A percentile compares a stretch with the other conserved stretches of the same genome.
These are phyloP conservation scores for Nesidiocoris tenuis DNA, from an alignment of 2,888 invertebrate species.

Conservation along the genomic window DNA sequence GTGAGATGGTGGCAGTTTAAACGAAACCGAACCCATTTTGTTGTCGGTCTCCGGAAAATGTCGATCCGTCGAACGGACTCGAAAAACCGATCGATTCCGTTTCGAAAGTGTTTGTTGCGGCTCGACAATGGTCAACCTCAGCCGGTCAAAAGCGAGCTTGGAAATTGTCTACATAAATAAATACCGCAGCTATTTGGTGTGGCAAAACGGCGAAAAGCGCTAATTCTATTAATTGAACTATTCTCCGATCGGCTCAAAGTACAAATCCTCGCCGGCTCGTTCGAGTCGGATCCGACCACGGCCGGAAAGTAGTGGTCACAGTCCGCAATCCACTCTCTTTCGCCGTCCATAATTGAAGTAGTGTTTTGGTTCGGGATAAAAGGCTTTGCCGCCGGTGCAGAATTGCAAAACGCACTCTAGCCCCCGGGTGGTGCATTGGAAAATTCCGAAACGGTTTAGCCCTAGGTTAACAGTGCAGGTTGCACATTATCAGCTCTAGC, in stretches of 20 bases:
- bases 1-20: not conserved
- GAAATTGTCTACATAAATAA: slow-evolving; percentile 18
- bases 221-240: slow-evolving; percentile 38
- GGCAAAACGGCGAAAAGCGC: slow-evolving; percentile 4
- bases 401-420: slow-evolving; percentile 33
- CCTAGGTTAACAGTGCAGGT: not conserved
- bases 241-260: slow-evolving; percentile 7
- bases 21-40: not conserved
- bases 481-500: not conserved
- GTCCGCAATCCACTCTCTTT: slow-evolving; percentile 1
- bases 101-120: slow-evolving; percentile 25
- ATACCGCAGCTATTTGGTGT: not conserved
- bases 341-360: slow-evolving; percentile 33
- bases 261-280: slow-evolving; percentile 13
- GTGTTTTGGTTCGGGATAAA: slow-evolving; percentile 34
- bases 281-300: not conserved
- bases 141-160: not conserved
- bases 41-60: not conserved
- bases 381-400: slow-evolving; percentile 16
- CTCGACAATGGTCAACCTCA: not conserved
- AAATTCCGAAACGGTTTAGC: slow-evolving; percentile 3
- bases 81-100: slow-evolving; percentile 22
- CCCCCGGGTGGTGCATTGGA: slow-evolving; percentile 15
- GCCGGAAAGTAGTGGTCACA: slow-evolving; percentile 16
- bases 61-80: not conserved